Evolutionary conservation across 2,888 invertebrate genomes (phyloP), one percentile per base, ranked within the genome.

Genomic region (Noctua fimbriata): DNA sequence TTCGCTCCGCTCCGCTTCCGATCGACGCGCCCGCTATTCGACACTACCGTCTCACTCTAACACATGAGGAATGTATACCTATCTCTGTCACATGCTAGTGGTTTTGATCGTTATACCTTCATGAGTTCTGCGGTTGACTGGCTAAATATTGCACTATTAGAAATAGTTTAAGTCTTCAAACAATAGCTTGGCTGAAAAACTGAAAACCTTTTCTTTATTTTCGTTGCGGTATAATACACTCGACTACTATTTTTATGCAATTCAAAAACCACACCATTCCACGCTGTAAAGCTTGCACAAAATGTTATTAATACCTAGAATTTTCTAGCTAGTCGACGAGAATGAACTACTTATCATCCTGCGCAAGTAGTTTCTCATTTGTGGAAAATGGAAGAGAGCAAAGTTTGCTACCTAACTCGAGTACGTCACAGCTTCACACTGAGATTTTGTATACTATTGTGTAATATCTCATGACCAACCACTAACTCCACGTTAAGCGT

Each of bases 1-100:
- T 83, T 87, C 88, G 85, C 86, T 83, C 69, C 81, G 84, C 85
- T 87, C 88, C 83, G 88, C 83, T 90, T 90, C 91, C 91, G 90
- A 89, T 88, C 85, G 78, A 83, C 83, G 83, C 80, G 84, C 81
- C 81, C 77, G 81, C 83, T 82, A 73, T 86, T 87, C 73, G 41
- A 81, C 84, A 79, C 78, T 47, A 63, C 58, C 63, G 9, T 84
- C 77, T 79, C 80, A 47, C 73, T 89, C 88, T 74, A 66, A 69
- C 83, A 65, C 44, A 58, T 66, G 16, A 41, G 21, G 6, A 60
- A 76, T 74, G 41, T 83, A 32, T 55, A 76, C n/a, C 74, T 67
- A 12, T 86, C 83, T 81, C 78, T 65, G 16, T 83, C 78, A 69
- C 70, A 76, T 67, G 28, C 65, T 66, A 79, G 73, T 72, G 79